Base-by-base conservation (phyloP, 1,140 invertebrate species). In the Cyclargus thomasi region DNA sequence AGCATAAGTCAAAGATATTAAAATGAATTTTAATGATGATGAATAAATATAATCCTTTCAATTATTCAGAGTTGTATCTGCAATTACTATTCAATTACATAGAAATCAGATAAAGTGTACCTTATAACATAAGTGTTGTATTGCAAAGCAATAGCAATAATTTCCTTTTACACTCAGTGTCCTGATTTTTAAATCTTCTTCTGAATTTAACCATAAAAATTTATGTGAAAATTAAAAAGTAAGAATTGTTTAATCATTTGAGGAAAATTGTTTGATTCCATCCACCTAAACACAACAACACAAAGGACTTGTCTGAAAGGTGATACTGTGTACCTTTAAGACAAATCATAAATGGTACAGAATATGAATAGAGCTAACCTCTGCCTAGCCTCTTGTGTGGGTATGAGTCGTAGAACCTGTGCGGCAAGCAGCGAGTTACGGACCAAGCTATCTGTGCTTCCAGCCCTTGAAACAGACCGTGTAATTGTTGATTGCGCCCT, bases 401-500 rank as follows among this genome's bases (percentile, higher is more conserved):
- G 95, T 78, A 96, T 96, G 67, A 96, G 91, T 87, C 95, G 94
- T 63, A 96, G 81, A 65, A 95, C 94, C 89, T 95, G 95, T 70
- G 95, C 95, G 65, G 95, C 95, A 74, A 95, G 90, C 68, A 96
- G 82, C 35, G 95, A 93, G 75, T 95, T 94, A 68, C 94, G 92
- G 17, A 94, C 95, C 69, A 95, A 90, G 82, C 93, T 94, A 74
- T 95, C 94, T 76, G 93, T 94, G 72, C 94, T 95, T 6, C 92
- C 92, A 23, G 86, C 85, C 64, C 86, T 80, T 68, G 87, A 90
- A 66, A 76, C 70, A 67, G 86, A 86, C 67, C 85, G 68, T 63
- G 86, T 86, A 39, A 90, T 86, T 70, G 86, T 88, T 63, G 88
- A 88, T 70, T 86, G 88, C 36, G 76, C 77, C 80, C 87, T 90